Evolutionary conservation across 2,797 vertebrate species (phyloP).

Genomic region (Kryptolebias ocellatus): DNA sequence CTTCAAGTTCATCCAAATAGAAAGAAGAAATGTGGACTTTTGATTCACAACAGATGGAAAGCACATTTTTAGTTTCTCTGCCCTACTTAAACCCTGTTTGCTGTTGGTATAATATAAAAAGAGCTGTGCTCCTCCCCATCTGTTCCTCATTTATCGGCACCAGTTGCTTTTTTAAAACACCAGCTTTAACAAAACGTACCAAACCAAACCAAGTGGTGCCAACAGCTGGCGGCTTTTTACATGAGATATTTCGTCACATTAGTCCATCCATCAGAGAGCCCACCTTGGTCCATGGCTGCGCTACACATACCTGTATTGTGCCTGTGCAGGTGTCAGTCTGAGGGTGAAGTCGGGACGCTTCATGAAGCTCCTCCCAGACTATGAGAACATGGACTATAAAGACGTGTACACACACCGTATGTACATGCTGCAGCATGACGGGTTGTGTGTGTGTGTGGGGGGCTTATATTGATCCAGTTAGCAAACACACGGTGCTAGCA

Average conservation of each 20-base stretch:
- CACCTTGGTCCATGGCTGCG: slow-evolving; percentile 21
- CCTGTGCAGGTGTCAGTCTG: slow-evolving; percentile 92
- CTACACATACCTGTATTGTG: slow-evolving; percentile 76
- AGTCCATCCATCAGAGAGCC: slow-evolving; percentile 13
- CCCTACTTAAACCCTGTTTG: not conserved
- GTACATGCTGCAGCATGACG: slow-evolving; percentile 59
- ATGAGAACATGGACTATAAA: slow-evolving; percentile 93
- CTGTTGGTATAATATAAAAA: slow-evolving; percentile 2
- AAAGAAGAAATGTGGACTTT: not conserved
- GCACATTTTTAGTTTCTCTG: not conserved
- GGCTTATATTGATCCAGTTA: slow-evolving; percentile 8
- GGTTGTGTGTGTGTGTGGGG: slow-evolving; percentile 36
- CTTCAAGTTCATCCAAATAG: not conserved
- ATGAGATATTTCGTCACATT: slow-evolving; percentile 12
- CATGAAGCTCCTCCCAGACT: slow-evolving; percentile 96
- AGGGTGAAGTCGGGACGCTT: slow-evolving; percentile 93
- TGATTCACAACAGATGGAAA: slow-evolving; percentile 1
- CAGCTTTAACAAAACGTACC: slow-evolving; percentile 6
- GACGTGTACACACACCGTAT: slow-evolving; percentile 89
- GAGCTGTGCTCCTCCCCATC: slow-evolving; percentile 1
- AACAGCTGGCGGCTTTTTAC: slow-evolving; percentile 3
- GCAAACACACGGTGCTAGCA: slow-evolving; percentile 15
- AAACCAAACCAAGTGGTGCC: not conserved
- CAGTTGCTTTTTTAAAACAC: not conserved
- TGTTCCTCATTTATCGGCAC: slow-evolving; percentile 9